Conservation (phyloP, 2,113 vertebrate genomes). For the Paramisgurnus dabryanus region DNA sequence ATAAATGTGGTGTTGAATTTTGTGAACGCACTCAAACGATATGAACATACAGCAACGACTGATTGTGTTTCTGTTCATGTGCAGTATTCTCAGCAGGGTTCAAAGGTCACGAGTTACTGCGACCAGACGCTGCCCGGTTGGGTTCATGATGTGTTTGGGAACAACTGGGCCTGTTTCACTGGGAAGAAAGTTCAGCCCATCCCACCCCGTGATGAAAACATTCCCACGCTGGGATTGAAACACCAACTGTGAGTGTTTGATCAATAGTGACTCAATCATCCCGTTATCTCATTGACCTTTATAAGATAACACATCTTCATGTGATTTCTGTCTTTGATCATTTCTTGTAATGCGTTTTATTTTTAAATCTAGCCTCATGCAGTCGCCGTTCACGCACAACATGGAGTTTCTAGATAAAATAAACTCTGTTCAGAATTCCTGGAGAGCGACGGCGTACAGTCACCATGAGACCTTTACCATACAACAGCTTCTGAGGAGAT, state of each 20-base stretch:
- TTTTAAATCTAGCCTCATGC: constrained; percentile 69
- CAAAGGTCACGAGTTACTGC: constrained; percentile 85
- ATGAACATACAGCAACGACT: too few relatives aligned
- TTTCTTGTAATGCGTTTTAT: not conserved
- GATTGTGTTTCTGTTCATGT: constrained; percentile 10
- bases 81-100: constrained; percentile 82
- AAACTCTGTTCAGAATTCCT: constrained; percentile 84
- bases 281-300: not conserved
- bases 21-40: too few relatives aligned
- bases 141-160: constrained; percentile 91
- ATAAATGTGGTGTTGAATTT: too few relatives aligned
- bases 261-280: not conserved
- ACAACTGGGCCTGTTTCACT: constrained; percentile 92
- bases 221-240: constrained; percentile 32
- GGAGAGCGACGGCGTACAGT: constrained; percentile 82
- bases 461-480: constrained; percentile 79
- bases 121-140: constrained; percentile 90
- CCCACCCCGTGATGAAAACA: constrained; percentile 51
- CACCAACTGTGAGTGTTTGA: constrained; percentile 33
- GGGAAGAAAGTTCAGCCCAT: constrained; percentile 76
- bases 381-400: constrained; percentile 75
- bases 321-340: too few relatives aligned
- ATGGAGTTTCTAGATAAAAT: constrained; percentile 80
- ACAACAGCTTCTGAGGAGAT: constrained; percentile 77
- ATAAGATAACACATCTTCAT: not conserved